Percentiles rank a stretch among this genome's conserved stretches.
phyloP scores from a whole-genome alignment of 1,140 invertebrate genomes.

The Cotesia vestalis region DNA sequence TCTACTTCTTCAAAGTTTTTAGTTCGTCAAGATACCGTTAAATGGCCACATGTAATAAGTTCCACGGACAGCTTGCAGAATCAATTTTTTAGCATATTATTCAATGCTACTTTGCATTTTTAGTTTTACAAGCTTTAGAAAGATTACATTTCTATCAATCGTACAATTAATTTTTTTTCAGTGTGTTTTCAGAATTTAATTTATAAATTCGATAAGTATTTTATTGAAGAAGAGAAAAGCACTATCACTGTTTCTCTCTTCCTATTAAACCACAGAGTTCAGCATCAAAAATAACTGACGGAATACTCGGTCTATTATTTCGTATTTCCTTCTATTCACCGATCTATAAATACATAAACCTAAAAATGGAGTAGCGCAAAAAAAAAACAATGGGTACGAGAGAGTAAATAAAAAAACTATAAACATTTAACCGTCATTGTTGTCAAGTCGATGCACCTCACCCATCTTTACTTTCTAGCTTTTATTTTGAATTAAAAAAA shows the following conservation, averaged over 20 bases:
- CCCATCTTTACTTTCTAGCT: conserved; percentile 6
- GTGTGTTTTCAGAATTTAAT: no score
- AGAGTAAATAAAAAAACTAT: conserved; percentile 2
- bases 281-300: conserved; percentile 22
- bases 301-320: conserved; percentile 35
- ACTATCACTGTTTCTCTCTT: no score
- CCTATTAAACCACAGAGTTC: conserved; percentile 1
- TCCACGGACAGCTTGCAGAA: not conserved
- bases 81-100: no score
- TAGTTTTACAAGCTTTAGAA: no score
- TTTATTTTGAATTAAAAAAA: not conserved
- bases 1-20: no score
- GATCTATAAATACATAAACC: not conserved
- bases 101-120: no score
- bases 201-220: no score
- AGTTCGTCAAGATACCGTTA: no score
- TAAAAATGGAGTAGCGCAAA: conserved; percentile 1
- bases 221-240: no score
- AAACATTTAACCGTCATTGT: conserved; percentile 31
- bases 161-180: no score
- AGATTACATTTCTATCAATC: no score
- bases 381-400: conserved; percentile 21
- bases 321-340: not conserved
- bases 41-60: not conserved
- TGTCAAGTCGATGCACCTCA: conserved; percentile 41